phyloP scores from a whole-genome alignment of 2,113 vertebrate species.

The Scophthalmus maximus region DNA sequence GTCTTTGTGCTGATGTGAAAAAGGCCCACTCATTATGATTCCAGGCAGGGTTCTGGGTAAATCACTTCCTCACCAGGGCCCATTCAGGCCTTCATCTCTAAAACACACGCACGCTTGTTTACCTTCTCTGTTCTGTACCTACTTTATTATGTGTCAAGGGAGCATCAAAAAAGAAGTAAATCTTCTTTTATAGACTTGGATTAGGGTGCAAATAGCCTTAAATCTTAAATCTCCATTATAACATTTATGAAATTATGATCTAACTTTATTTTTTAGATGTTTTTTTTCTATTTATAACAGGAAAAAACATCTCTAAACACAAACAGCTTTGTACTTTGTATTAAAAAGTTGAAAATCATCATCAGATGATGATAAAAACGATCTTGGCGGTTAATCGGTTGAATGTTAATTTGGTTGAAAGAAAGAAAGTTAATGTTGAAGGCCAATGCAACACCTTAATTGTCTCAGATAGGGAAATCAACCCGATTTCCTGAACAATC shows the following conservation, averaged over 20 bases:
- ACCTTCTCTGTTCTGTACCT: slow-evolving; percentile 11
- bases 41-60: slow-evolving; percentile 72
- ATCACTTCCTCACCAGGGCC: slow-evolving; percentile 63
- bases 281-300: slow-evolving; percentile 12
- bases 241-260: slow-evolving; percentile 40
- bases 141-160: slow-evolving; percentile 22
- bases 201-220: not conserved
- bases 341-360: not conserved
- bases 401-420: slow-evolving; percentile 33
- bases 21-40: slow-evolving; percentile 80
- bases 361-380: slow-evolving; percentile 1
- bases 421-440: slow-evolving; percentile 38
- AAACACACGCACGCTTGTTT: not conserved
- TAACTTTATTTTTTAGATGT: no score
- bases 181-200: not conserved
- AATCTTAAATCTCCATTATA: slow-evolving; percentile 17
- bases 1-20: slow-evolving; percentile 74
- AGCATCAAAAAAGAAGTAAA: not conserved
- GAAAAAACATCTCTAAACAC: slow-evolving; percentile 4
- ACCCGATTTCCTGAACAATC: slow-evolving; percentile 7
- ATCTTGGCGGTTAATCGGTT: slow-evolving; percentile 15
- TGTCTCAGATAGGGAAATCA: slow-evolving; percentile 9
- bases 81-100: slow-evolving; percentile 55
- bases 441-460: not conserved
- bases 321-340: slow-evolving; percentile 10